Evolutionary conservation across 2,113 vertebrate genomes (phyloP).

Genomic region (Hymenochirus boettgeri): DNA sequence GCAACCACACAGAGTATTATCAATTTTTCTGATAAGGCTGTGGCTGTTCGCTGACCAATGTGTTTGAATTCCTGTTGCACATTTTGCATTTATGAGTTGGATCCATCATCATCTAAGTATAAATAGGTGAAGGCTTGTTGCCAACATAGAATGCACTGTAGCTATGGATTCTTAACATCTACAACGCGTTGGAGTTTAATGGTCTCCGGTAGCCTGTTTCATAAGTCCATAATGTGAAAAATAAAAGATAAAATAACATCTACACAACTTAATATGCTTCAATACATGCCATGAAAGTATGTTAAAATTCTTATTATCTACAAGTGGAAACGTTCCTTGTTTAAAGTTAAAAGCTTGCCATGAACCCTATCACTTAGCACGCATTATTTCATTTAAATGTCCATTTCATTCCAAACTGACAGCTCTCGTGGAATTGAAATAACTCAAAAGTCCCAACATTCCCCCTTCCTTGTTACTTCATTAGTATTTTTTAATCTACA

Average conservation of each 20-base stretch:
- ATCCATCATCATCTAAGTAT: background rate
- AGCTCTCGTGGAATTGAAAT: background rate
- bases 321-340: background rate
- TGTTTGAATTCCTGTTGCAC: constrained; percentile 36
- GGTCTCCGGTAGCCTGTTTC: background rate
- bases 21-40: constrained; percentile 46
- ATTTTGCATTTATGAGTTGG: constrained; percentile 34
- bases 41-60: constrained; percentile 32
- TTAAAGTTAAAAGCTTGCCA: background rate
- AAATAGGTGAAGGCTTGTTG: background rate
- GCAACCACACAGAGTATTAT: constrained; percentile 43
- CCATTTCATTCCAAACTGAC: constrained; percentile 3
- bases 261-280: background rate
- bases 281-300: background rate
- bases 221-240: background rate
- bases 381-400: constrained; percentile 13
- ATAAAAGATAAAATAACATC: background rate
- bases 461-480: constrained; percentile 12
- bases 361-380: constrained; percentile 1
- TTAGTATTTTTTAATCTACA: constrained; percentile 11
- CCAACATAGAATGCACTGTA: constrained; percentile 18
- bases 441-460: background rate
- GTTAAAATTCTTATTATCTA: constrained; percentile 1
- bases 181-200: background rate
- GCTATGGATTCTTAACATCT: background rate